Conservation (phyloP, 2,797 vertebrate genomes). For the Caiman crocodilus region DNA sequence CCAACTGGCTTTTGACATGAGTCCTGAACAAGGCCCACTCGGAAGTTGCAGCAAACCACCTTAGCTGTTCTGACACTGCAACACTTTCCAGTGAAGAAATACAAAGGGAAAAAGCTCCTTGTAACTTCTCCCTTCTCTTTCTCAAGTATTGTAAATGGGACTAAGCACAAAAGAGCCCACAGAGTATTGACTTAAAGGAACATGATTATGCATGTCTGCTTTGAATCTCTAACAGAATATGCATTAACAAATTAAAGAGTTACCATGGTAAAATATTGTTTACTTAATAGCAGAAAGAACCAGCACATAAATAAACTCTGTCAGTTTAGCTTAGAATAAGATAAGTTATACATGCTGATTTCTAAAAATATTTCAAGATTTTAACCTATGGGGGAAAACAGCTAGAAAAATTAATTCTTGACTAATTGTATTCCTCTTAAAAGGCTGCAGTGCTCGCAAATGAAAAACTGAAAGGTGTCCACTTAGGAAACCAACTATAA, state of each 20-base stretch:
- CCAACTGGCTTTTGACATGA: too few species aligned
- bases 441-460: not conserved
- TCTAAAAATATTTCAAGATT: slow-evolving; percentile 58
- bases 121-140: not conserved
- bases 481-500: slow-evolving; percentile 1
- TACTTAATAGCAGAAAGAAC: slow-evolving; percentile 1
- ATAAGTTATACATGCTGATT: not conserved
- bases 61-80: too few species aligned
- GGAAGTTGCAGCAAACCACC: too few species aligned
- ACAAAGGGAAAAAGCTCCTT: not conserved
- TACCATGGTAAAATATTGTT: slow-evolving; percentile 1
- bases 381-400: slow-evolving; percentile 39
- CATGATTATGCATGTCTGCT: not conserved
- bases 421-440: slow-evolving; percentile 16
- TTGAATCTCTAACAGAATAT: not conserved
- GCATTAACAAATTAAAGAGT: slow-evolving; percentile 4
- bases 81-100: too few species aligned
- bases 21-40: too few species aligned
- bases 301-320: not conserved
- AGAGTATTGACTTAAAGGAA: not conserved
- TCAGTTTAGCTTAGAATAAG: slow-evolving; percentile 10
- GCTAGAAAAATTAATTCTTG: not conserved
- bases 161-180: not conserved
- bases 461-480: slow-evolving; percentile 25
- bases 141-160: not conserved